Base-by-base conservation (phyloP, 2,113 vertebrate genomes). In the Psettodes erumei region DNA sequence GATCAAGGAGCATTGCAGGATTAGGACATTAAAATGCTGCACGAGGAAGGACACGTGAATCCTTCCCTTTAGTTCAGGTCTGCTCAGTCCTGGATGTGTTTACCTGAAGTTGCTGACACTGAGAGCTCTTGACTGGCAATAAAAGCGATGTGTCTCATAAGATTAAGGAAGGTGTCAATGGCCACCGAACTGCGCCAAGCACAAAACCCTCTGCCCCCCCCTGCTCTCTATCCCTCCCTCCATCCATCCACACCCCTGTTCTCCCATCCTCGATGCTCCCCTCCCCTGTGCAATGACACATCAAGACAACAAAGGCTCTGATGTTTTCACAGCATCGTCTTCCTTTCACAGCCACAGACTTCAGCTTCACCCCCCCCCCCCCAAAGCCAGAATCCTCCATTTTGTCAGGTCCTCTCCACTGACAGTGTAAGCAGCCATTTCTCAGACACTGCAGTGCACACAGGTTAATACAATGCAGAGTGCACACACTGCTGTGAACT, bases 381-480 rank as follows among this genome's bases (percentile, higher is more conserved):
- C n/a, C n/a, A n/a, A 2, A 76, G 42, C 65, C 70, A 48, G 38
- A 87, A 81, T 85, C 92, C 89, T 79, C 90, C 91, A 93, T 94
- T 93, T 93, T 94, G 91, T 93, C 81, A 87, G 73, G 71, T 90
- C 48, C 62, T 42, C 32, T 43, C 43, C 50, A 60, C 55, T 68
- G 77, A 70, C 50, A 33, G 76, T 65, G 78, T 32, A 84, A n/a
- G 89, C 89, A 94, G 88, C 89, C 93, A 93, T 93, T 93, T 92
- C 59, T 92, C 78, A 74, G 77, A 59, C 84, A 78, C 80, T 76
- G 75, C 59, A 56, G 23, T 68, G 65, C 77, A 69, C 65, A 37
- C 62, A 71, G 77, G 54, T 71, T 62, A 21, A 55, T 35, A 58
- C 73, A 69, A 51, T 54, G n/a, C 53, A 62, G 1, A 45, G 40